A percentile compares a stretch with the other conserved stretches of the same genome.
Evolutionary conservation across 2,888 invertebrate species (phyloP).

Genomic region (Mesoligia furuncula): DNA sequence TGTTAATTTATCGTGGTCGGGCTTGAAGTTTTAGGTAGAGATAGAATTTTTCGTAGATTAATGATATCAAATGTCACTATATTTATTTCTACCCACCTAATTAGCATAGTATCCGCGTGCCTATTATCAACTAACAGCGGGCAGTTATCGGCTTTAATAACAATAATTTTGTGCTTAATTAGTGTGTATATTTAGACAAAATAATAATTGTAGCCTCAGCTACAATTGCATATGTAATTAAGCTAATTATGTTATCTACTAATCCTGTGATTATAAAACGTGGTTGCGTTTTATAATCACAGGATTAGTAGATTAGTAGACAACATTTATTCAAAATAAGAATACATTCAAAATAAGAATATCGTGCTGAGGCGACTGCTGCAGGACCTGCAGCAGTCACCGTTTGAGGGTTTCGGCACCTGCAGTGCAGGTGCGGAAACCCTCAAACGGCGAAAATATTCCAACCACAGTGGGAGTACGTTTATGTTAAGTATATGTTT

Average conservation of each 20-base stretch:
- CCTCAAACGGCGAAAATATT: too few species aligned
- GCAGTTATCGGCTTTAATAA: conserved; percentile 11
- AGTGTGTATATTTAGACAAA: conserved; percentile 1
- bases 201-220: background rate
- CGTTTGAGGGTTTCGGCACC: too few species aligned
- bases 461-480: too few species aligned
- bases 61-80: background rate
- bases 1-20: background rate
- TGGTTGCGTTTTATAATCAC: too few species aligned
- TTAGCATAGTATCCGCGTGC: background rate
- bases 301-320: too few species aligned
- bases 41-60: conserved; percentile 1
- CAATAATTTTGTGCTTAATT: background rate
- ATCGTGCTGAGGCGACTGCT: too few species aligned
- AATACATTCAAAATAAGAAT: background rate
- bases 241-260: background rate
- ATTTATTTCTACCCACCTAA: background rate
- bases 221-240: background rate
- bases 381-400: too few species aligned
- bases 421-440: too few species aligned
- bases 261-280: conserved; percentile 3
- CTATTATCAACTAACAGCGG: background rate
- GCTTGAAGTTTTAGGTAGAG: background rate
- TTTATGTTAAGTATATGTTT: too few species aligned
- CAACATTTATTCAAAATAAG: too few species aligned